phyloP scores from a whole-genome alignment of 2,113 vertebrate species.

The Phalacrocorax pelagicus region DNA sequence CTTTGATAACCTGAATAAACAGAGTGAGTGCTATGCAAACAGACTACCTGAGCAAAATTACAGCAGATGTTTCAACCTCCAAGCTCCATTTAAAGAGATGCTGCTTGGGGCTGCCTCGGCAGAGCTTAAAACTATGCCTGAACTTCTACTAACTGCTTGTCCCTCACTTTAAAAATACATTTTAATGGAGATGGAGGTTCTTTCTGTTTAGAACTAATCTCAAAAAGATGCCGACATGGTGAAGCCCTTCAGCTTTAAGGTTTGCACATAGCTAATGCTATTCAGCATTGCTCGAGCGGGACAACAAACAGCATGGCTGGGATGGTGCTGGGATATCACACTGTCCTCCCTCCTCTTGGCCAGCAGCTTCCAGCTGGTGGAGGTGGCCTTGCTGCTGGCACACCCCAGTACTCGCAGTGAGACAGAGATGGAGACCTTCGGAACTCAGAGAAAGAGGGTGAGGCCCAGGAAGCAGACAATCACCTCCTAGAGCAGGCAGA shows the following conservation, averaged over 20 bases:
- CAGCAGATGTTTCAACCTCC: neutral
- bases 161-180: neutral
- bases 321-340: neutral
- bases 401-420: neutral
- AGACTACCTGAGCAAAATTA: neutral
- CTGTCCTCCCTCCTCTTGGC: neutral
- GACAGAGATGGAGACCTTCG: neutral
- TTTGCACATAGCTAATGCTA: neutral
- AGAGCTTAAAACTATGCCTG: neutral
- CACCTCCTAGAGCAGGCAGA: neutral
- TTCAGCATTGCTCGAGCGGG: neutral
- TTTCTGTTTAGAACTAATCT: neutral
- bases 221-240: rapidly evolving
- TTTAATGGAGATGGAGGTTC: neutral
- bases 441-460: neutral
- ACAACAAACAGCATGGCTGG: neutral
- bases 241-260: neutral
- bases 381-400: neutral
- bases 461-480: neutral
- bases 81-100: neutral
- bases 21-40: neutral
- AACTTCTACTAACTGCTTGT: neutral
- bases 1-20: neutral
- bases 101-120: neutral
- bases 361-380: neutral